Percentiles rank a stretch among this genome's conserved stretches.
Conservation (phyloP, 2,888 invertebrate species). For the Drosophila pseudotakahashii region DNA sequence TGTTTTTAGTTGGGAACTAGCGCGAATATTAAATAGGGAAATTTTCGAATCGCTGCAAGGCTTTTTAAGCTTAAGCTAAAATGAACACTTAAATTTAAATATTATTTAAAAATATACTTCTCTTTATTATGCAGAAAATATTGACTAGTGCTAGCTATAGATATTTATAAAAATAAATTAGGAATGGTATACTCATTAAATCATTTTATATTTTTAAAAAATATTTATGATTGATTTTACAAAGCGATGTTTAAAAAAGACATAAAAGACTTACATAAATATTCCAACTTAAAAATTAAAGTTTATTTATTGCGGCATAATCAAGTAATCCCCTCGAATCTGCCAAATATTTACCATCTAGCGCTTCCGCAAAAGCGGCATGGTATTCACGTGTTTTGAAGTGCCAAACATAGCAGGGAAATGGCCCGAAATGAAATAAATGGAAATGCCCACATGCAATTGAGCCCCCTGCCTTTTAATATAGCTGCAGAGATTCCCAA, state of each 20-base stretch:
- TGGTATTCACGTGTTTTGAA: slow-evolving; percentile 33
- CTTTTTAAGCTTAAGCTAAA: background rate
- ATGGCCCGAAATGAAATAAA: slow-evolving; percentile 36
- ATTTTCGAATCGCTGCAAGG: slow-evolving; percentile 1
- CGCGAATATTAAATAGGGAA: slow-evolving; percentile 15
- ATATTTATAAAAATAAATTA: too few relatives aligned
- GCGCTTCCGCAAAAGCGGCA: slow-evolving; percentile 28
- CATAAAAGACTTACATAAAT: too few relatives aligned
- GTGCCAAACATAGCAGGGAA: slow-evolving; percentile 34
- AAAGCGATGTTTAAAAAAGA: too few relatives aligned
- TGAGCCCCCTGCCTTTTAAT: slow-evolving; percentile 34
- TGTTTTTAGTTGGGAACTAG: slow-evolving; percentile 15
- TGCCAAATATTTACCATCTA: slow-evolving; percentile 18
- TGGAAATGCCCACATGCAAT: slow-evolving; percentile 38
- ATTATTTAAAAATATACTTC: background rate
- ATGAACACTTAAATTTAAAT: too few relatives aligned
- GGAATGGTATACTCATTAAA: too few relatives aligned
- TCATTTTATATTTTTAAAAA: too few relatives aligned
- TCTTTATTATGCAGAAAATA: background rate
- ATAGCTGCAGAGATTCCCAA: slow-evolving; percentile 51
- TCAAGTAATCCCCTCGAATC: slow-evolving; percentile 6
- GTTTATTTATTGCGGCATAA: background rate
- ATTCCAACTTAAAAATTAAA: background rate
- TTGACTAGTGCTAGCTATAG: too few relatives aligned
- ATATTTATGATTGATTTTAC: too few relatives aligned